These are phyloP conservation scores for Discoglossus pictus DNA, from an alignment of 2,797 vertebrate genomes.

Conservation along the genomic window DNA sequence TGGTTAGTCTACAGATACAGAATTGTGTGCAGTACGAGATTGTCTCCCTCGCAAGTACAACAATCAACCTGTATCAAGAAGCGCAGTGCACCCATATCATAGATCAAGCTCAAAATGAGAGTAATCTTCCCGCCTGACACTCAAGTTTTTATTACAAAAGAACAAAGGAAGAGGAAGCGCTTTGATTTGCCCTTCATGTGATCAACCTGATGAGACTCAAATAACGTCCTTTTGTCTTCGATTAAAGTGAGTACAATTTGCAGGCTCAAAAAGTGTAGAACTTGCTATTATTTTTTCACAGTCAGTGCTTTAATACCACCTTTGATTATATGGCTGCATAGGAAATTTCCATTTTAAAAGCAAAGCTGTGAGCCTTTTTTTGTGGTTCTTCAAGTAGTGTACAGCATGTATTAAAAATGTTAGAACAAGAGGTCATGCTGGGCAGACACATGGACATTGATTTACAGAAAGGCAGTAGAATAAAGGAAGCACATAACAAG, in stretches of 20 bases:
- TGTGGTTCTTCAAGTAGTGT: too few relatives aligned
- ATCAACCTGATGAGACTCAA: conserved; percentile 37
- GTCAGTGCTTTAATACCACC: conserved; percentile 14
- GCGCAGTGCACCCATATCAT: not conserved
- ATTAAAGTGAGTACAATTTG: conserved; percentile 34
- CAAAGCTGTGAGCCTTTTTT: too few relatives aligned
- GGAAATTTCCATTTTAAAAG: conserved; percentile 9
- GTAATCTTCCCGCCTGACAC: conserved; percentile 15
- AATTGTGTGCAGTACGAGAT: too few relatives aligned
- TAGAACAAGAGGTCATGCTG: too few relatives aligned
- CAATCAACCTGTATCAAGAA: not conserved
- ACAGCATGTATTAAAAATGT: too few relatives aligned
- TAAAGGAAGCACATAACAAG: too few relatives aligned
- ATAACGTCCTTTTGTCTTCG: conserved; percentile 35
- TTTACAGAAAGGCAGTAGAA: too few relatives aligned
- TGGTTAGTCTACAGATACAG: too few relatives aligned
- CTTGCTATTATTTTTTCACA: conserved; percentile 20
- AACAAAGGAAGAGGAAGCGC: conserved; percentile 17
- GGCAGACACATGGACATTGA: too few relatives aligned
- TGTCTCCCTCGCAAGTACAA: too few relatives aligned
- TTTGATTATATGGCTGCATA: conserved; percentile 8
- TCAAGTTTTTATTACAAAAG: conserved; percentile 37
- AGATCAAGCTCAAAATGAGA: conserved; percentile 6
- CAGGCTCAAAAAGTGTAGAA: conserved; percentile 9
- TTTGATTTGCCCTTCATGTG: conserved; percentile 36